These are phyloP conservation scores for Melanerpes aurifrons DNA, from an alignment of 2,113 vertebrate species.

Conservation along the genomic window DNA sequence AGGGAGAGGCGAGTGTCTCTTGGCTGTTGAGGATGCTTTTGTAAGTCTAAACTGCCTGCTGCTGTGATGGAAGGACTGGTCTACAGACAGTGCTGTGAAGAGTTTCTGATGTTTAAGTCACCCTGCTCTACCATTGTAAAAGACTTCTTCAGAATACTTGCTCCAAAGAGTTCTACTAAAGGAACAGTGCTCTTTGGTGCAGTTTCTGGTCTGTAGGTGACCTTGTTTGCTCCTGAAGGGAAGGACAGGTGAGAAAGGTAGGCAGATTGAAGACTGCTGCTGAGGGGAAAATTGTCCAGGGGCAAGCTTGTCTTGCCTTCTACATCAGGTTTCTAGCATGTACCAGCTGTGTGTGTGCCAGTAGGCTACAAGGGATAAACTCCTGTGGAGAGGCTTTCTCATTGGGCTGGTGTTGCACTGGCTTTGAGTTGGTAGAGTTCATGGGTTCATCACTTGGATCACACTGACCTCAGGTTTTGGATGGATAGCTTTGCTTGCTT, in stretches of 20 bases:
- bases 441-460: background rate
- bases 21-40: background rate
- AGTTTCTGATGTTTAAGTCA: background rate
- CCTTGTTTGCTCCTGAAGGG: background rate
- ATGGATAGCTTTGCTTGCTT: background rate
- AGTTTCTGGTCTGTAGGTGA: background rate
- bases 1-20: background rate
- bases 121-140: background rate
- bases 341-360: accelerated
- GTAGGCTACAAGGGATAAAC: background rate
- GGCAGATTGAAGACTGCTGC: background rate
- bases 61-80: background rate
- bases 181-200: background rate
- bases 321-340: background rate
- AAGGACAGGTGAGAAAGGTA: background rate
- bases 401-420: background rate
- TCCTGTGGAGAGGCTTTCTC: background rate
- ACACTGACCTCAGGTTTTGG: background rate
- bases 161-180: background rate
- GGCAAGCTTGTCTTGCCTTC: background rate
- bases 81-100: background rate
- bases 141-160: background rate
- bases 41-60: background rate
- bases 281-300: background rate
- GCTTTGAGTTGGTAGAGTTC: background rate